Evolutionary conservation across 92 coral and sea anemone species (phyloP), one percentile per base, ranked within the genome.

Genomic region (Parazoanthus atlanticus): DNA sequence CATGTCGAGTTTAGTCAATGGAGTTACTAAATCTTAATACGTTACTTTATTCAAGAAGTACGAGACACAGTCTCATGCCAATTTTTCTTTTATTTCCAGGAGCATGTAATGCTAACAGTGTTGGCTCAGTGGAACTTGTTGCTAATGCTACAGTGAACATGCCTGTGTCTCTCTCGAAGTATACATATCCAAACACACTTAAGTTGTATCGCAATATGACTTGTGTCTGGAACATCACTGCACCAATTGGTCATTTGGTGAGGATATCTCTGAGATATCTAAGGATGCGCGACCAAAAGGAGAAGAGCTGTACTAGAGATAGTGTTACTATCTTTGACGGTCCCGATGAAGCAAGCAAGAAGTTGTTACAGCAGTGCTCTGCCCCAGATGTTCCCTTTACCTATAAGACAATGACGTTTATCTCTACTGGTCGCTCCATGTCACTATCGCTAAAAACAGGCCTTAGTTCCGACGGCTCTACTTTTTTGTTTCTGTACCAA

Each of bases 151-250:
- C 87, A 69, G 28, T 61, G 26, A 17, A 69, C 54, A 28, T 1
- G 49, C 26, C 67, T 16, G 64, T 38, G 29, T 8, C 33, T 41
- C 17, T 84, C 47, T 46, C 36, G 36, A 25, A 23, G 25, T 40
- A 76, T 40, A 28, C 21, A 11, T 29, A 72, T 29, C 76, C 76
- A 10, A 43, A 43, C 29, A 80, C 43, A 32, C 2, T 61, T 23
- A 61, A 65, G 17, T 32, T 80, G 38, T 43, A 69, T 43, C 65
- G 54, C 21, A 84, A 84, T 70, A 69, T 69, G 87, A 69, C 36
- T 69, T 84, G 87, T 43, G 28, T 32, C 6, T 84, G 87, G 87
- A 84, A 43, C 67, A 84, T 84, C 26, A 67, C 78, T 17, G 78
- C 78, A 67, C 87, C 78, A 41, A 43, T 43, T 30, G 65, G 77